Evolutionary conservation across 2,797 vertebrate genomes (phyloP).

Genomic region (Parauchenoglanis ngamensis): DNA sequence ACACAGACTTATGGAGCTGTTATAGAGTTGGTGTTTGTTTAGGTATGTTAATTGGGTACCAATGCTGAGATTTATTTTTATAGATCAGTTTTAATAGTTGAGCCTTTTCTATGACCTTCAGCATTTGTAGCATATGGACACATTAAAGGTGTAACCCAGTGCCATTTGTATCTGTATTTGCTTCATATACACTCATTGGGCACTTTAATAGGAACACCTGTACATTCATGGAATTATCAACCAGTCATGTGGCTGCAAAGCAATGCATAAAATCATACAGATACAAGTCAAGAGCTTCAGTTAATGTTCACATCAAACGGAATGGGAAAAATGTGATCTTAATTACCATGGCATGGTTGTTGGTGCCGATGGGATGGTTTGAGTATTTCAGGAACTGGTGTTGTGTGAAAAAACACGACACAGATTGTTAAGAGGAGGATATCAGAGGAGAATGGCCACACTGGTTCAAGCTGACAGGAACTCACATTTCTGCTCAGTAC

Average conservation of each 20-base stretch:
- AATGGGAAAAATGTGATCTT: not conserved
- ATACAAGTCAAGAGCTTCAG: not conserved
- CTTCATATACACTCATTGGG: not conserved
- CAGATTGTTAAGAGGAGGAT: no score
- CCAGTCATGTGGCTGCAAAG: not conserved
- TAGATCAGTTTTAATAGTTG: not conserved
- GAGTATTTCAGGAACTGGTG: not conserved
- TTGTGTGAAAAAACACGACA: not conserved
- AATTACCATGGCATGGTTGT: not conserved
- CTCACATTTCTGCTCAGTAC: not conserved
- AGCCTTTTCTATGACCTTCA: not conserved
- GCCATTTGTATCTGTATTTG: not conserved
- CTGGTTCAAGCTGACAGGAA: not conserved
- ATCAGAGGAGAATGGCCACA: not conserved
- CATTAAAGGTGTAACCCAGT: not conserved
- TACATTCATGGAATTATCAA: not conserved
- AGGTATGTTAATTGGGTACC: slow-evolving; percentile 12
- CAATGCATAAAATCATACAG: not conserved
- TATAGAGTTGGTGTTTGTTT: slow-evolving; percentile 16
- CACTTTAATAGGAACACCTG: not conserved
- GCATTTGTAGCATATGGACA: not conserved
- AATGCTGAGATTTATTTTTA: not conserved
- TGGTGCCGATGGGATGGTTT: not conserved
- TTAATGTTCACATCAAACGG: not conserved
- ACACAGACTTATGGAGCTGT: not conserved